Percentiles rank a stretch among this genome's conserved stretches.
Evolutionary conservation across 1,140 invertebrate genomes (phyloP).

Genomic region (Bombus sylvicola): DNA sequence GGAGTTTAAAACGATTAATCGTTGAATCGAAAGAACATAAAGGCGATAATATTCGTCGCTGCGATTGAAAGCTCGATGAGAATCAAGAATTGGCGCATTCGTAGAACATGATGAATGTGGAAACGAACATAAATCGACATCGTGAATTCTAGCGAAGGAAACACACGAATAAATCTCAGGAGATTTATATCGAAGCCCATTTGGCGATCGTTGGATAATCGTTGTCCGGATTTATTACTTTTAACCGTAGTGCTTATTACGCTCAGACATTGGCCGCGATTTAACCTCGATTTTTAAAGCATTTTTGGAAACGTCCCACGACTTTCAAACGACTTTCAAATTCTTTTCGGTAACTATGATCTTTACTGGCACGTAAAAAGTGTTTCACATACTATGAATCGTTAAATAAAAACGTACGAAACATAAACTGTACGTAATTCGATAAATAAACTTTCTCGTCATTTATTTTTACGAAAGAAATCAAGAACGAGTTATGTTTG

Average conservation of each 20-base stretch:
- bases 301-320: background rate
- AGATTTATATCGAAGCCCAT: conserved; percentile 55
- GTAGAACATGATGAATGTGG: background rate
- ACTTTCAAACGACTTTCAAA: background rate
- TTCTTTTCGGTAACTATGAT: rapidly evolving
- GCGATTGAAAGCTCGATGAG: background rate
- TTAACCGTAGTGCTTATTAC: conserved; percentile 28
- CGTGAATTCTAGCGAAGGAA: background rate
- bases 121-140: background rate
- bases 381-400: too few species aligned
- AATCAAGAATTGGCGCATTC: background rate
- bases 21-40: background rate
- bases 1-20: background rate
- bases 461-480: background rate
- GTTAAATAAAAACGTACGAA: too few species aligned
- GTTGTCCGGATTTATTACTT: conserved; percentile 54
- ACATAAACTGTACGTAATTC: too few species aligned
- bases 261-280: conserved; percentile 9
- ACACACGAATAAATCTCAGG: conserved; percentile 40
- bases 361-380: background rate
- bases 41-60: background rate
- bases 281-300: background rate
- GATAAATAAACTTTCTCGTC: too few species aligned
- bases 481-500: background rate
- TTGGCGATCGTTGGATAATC: conserved; percentile 46